Evolutionary conservation across 2,113 vertebrate genomes (phyloP), one percentile per base, ranked within the genome.

Genomic region (Corydoras maculifer): DNA sequence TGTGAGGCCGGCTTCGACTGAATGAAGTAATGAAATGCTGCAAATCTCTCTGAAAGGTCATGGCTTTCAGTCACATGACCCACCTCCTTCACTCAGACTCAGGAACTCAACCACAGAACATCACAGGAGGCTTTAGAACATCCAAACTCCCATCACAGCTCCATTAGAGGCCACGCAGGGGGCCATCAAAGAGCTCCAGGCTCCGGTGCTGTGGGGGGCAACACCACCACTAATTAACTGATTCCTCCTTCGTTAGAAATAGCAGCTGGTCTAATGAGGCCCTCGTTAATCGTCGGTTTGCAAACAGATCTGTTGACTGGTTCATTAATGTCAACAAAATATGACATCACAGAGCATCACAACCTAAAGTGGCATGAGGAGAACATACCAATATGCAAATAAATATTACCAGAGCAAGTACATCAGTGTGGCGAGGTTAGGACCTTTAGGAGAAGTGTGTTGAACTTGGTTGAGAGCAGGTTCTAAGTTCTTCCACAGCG

Each of bases 181-280:
- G 66, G 15, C 61, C 29, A 58, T 70, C 62, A 77, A 70, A 77
- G 62, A 51, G 58, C 53, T 58, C 9, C n/a, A 6, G 55, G 48
- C 48, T 29, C 55, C 8, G 14, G 63, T 29, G 58, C 8, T 13
- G 43, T 7, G 49, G 63, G 10, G 62, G 13, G 13, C 6, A 51
- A 63, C 55, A 43, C 15, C 58, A 3, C 25, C 31, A 61, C 62
- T 43, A 67, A 74, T 67, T 74, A 69, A 62, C 43, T 18, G 11
- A 10, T 43, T 35, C 25, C 2, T 13, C 61, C 30, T 50, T 15
- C 15, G 59, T 61, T 61, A 59, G 58, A 14, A 53, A 14, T 9
- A 5, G 59, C 30, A 31, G 59, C 30, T 31, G 31, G 9, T 31
- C 5, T 43, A 35, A 62, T 35, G 31, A 35, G 61, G 8, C 32